Evolutionary conservation across 2,797 vertebrate genomes (phyloP).

Genomic region (Hoplostethus mediterraneus): DNA sequence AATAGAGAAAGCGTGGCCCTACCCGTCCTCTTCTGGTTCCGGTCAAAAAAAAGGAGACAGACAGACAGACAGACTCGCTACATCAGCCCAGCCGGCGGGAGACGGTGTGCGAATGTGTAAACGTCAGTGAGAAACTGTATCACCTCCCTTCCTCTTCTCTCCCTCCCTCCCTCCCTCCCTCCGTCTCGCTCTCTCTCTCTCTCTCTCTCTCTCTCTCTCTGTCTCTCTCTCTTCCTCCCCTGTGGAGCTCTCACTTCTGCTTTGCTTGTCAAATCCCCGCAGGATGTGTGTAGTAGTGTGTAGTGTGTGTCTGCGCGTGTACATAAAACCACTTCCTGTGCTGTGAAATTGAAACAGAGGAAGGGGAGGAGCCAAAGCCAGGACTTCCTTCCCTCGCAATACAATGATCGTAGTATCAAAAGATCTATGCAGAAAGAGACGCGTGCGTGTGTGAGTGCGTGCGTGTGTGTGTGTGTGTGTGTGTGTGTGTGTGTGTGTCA

Average conservation of each 20-base stretch:
- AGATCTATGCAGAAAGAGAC: conserved; percentile 5
- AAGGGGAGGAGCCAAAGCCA: conserved; percentile 61
- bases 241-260: conserved; percentile 73
- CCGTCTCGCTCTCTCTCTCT: conserved; percentile 15
- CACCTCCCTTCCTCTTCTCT: conserved; percentile 33
- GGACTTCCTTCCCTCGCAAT: conserved; percentile 60
- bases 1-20: conserved; percentile 32
- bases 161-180: conserved; percentile 3
- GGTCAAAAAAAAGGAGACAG: conserved; percentile 27
- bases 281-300: conserved; percentile 44
- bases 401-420: conserved; percentile 38
- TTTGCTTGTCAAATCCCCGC: conserved; percentile 67
- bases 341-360: conserved; percentile 56
- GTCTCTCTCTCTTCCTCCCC: conserved; percentile 32
- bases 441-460: conserved; percentile 12
- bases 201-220: conserved; percentile 25
- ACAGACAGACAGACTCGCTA: conserved; percentile 46
- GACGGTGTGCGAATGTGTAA: conserved; percentile 48
- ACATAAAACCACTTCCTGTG: conserved; percentile 69
- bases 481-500: conserved; percentile 45
- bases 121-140: conserved; percentile 60
- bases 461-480: conserved; percentile 18
- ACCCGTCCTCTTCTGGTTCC: conserved; percentile 59
- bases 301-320: conserved; percentile 34
- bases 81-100: conserved; percentile 58